Base-by-base conservation (phyloP, 2,888 invertebrate genomes). In the Synanthedon tipuliformis region DNA sequence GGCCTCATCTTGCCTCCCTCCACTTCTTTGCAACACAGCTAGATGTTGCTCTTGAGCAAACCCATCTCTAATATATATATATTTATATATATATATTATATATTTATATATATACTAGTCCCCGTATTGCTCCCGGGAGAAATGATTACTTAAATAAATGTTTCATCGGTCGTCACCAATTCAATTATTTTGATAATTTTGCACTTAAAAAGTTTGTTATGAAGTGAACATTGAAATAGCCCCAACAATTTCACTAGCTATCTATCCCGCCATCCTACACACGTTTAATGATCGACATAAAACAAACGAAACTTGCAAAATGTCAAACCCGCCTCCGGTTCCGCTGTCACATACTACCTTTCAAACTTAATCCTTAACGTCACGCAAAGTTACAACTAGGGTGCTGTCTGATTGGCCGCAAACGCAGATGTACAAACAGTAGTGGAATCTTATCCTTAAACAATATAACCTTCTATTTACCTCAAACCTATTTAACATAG, bases 351-450 rank as follows among this genome's bases (percentile, higher is more conserved):
- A 11, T 45, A 12, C 13, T n/a, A 45, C 12, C n/a, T 45, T 45
- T 45, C 15, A n/a, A 45, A 12, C n/a, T 13, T 45, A 45, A 45
- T 45, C 45, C 45, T 15, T 8, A n/a, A 45, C 45, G 45, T 40
- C 45, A 41, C 23, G 45, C 51, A 51, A 51, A 51, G 51, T 51
- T 51, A 51, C 45, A 23, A 41, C 51, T 5, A 41, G 51, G 34
- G 41, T 15, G 41, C 18, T 51, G 51, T 16, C 41, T 51, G 51
- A 41, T 18, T 51, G 51, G 51, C 41, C 15, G 27, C 13, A 51
- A 41, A 45, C n/a, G n/a, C n/a, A 7, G 15, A 45, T 7, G 13
- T 7, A 12, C 41, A 45, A 45, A 45, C 45, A 45, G 45, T 45
- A 45, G n/a, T 45, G 45, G 34, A 34, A 10, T 34, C 8, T 34